Evolutionary conservation across 2,888 invertebrate species (phyloP).

Genomic region (Azorinus chamasolen): DNA sequence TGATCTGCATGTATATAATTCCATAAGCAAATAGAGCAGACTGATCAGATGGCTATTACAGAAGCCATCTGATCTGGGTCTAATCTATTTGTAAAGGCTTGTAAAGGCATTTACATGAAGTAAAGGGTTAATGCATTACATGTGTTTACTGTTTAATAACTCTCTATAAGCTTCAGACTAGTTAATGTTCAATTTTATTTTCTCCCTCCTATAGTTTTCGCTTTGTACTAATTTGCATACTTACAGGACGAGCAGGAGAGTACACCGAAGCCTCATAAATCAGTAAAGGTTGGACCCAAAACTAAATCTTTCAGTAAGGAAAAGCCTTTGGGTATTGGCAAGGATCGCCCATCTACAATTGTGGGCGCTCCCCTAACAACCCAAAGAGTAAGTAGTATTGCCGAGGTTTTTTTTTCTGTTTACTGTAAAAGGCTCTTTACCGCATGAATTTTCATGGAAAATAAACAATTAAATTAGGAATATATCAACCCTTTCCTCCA

Average conservation of each 20-base stretch:
- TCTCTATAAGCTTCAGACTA: not conserved
- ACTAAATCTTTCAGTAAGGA: slow-evolving; percentile 59
- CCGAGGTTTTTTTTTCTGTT: not conserved
- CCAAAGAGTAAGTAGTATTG: slow-evolving; percentile 65
- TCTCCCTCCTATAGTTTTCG: slow-evolving; percentile 12
- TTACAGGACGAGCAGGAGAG: slow-evolving; percentile 54
- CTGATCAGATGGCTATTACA: too few relatives aligned
- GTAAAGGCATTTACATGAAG: too few relatives aligned
- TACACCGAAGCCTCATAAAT: slow-evolving; percentile 45
- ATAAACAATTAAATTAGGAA: too few relatives aligned
- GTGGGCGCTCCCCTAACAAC: slow-evolving; percentile 57
- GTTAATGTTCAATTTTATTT: slow-evolving; percentile 1
- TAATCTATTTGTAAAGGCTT: too few relatives aligned
- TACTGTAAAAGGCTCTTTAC: too few relatives aligned
- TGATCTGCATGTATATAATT: too few relatives aligned
- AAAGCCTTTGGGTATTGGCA: slow-evolving; percentile 38
- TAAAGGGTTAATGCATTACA: too few relatives aligned
- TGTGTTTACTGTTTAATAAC: too few relatives aligned
- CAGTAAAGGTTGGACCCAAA: slow-evolving; percentile 38
- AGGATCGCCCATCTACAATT: slow-evolving; percentile 68
- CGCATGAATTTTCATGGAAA: too few relatives aligned
- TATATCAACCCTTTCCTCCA: too few relatives aligned
- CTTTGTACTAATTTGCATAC: slow-evolving; percentile 32
- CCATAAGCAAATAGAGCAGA: too few relatives aligned
- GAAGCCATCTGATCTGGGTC: too few relatives aligned